Percentiles rank a stretch among this genome's conserved stretches.
phyloP scores from a whole-genome alignment of 2,797 vertebrate genomes.

The Forpus xanthops region DNA sequence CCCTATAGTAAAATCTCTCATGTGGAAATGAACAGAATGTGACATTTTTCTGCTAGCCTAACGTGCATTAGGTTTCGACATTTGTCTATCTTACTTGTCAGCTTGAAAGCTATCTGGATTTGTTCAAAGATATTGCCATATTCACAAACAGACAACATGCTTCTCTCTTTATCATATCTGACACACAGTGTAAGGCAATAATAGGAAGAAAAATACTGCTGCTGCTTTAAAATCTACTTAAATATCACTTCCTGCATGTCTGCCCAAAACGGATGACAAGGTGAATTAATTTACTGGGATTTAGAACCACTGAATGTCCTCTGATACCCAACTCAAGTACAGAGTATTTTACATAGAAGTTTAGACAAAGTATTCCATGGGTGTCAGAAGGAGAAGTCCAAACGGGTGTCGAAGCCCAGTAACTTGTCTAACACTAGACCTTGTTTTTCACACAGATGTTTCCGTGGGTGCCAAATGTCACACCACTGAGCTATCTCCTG shows the following conservation, averaged over 20 bases:
- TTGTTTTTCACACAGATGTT: background rate
- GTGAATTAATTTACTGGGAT: conserved; percentile 17
- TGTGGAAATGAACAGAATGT: conserved; percentile 37
- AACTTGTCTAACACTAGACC: background rate
- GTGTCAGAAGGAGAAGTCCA: background rate
- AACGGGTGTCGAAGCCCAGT: background rate
- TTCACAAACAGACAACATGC: background rate
- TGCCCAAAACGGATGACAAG: background rate
- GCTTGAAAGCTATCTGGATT: conserved; percentile 25
- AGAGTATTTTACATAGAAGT: background rate
- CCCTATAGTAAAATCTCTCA: background rate
- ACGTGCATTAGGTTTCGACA: conserved; percentile 31
- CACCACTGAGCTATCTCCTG: background rate
- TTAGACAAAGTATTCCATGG: rapidly evolving
- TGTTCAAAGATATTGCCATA: conserved; percentile 10
- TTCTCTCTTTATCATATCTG: conserved; percentile 33
- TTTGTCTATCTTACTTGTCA: conserved; percentile 48
- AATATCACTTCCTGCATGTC: conserved; percentile 6
- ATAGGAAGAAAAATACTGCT: background rate
- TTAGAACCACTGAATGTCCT: background rate
- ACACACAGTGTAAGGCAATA: background rate
- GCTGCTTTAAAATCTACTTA: conserved; percentile 41
- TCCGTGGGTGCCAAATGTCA: background rate
- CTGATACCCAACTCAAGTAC: background rate
- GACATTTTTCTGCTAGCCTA: conserved; percentile 25